Evolutionary conservation across 2,888 invertebrate genomes (phyloP).

Genomic region (Agriopis leucophaearia): DNA sequence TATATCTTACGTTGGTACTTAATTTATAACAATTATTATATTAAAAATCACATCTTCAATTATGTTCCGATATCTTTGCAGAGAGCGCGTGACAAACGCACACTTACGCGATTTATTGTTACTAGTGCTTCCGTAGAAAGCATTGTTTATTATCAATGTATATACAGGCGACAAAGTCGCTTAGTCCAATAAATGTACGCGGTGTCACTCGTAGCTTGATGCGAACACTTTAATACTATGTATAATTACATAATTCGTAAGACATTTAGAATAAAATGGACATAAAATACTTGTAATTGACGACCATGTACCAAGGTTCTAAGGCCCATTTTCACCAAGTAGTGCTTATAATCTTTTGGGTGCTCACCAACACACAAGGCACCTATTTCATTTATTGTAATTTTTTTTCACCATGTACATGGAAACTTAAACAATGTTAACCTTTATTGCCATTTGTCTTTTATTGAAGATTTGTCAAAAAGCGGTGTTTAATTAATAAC

Average conservation of each 20-base stretch:
- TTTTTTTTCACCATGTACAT: no score
- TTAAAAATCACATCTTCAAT: slow-evolving; percentile 6
- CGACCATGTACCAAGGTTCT: neutral
- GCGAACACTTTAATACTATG: slow-evolving; percentile 30
- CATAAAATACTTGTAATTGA: neutral
- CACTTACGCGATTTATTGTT: slow-evolving; percentile 2
- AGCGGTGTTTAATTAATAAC: no score
- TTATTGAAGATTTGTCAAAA: no score
- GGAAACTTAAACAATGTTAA: no score
- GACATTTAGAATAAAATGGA: slow-evolving; percentile 24
- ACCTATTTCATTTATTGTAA: no score
- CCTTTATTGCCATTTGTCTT: no score
- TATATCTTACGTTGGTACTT: slow-evolving; percentile 13
- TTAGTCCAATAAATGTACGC: slow-evolving; percentile 14
- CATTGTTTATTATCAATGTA: neutral
- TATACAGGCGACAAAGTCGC: slow-evolving; percentile 14
- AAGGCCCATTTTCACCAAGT: neutral
- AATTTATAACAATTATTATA: neutral
- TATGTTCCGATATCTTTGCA: slow-evolving; percentile 13
- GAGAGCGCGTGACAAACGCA: neutral
- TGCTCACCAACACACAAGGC: neutral
- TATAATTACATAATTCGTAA: slow-evolving; percentile 29
- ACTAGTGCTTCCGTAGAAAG: slow-evolving; percentile 16
- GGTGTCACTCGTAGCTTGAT: slow-evolving; percentile 51
- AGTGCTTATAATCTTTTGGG: no score